Conservation (phyloP, 2,888 invertebrate genomes). For the Dione juno region DNA sequence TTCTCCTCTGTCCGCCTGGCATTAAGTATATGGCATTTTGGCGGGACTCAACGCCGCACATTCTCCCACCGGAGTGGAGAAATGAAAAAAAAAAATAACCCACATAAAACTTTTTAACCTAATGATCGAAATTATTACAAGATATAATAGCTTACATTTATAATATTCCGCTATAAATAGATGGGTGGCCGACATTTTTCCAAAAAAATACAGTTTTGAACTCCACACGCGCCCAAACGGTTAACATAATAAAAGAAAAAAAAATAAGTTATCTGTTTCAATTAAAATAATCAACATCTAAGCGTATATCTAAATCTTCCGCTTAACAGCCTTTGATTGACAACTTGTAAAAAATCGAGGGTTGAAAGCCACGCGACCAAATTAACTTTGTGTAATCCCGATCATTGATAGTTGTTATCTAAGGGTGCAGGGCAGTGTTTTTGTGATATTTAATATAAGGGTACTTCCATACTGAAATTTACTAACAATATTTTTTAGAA, state of each 20-base stretch:
- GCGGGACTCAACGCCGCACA: no score
- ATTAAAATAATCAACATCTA: conserved; percentile 44
- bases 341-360: conserved; percentile 54
- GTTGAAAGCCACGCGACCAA: conserved; percentile 73
- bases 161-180: not conserved
- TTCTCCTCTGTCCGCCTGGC: no score
- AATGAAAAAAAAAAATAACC: no score
- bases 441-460: conserved; percentile 53
- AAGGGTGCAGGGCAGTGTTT: conserved; percentile 65
- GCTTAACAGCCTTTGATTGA: conserved; percentile 62
- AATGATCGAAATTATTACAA: not conserved
- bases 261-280: conserved; percentile 47
- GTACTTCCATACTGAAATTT: conserved; percentile 9
- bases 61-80: no score
- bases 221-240: conserved; percentile 38
- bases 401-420: conserved; percentile 70
- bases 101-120: not conserved
- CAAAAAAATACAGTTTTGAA: conserved; percentile 23
- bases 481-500: not conserved
- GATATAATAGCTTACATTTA: not conserved
- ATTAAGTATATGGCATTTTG: no score
- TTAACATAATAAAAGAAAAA: conserved; percentile 36
- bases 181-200: conserved; percentile 18
- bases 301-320: conserved; percentile 57
- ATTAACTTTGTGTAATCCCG: conserved; percentile 79